These are phyloP conservation scores for Dendrolimus punctatus DNA, from an alignment of 1,140 invertebrate species.

Conservation along the genomic window DNA sequence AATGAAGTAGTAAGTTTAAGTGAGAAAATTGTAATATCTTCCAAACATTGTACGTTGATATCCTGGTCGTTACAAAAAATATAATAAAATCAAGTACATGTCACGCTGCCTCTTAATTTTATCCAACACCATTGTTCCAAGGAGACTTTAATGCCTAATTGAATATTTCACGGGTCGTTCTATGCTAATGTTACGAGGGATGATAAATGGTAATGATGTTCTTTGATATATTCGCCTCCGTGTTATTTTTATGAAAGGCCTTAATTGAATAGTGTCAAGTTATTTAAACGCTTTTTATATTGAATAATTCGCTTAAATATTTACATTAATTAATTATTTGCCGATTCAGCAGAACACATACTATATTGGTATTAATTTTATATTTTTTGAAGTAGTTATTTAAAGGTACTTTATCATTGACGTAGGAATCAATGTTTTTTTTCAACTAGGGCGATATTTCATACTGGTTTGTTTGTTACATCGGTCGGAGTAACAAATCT, in stretches of 20 bases:
- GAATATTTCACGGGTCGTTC: slow-evolving; percentile 21
- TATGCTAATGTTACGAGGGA: slow-evolving; percentile 22
- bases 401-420: too few relatives aligned
- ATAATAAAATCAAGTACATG: slow-evolving; percentile 39
- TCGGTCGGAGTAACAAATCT: too few relatives aligned
- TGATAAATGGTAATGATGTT: slow-evolving; percentile 24
- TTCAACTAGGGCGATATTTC: too few relatives aligned
- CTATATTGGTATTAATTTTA: too few relatives aligned
- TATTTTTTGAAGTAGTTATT: too few relatives aligned
- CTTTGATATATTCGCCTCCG: slow-evolving; percentile 11
- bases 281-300: too few relatives aligned
- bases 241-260: background rate
- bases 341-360: too few relatives aligned
- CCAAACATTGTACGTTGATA: slow-evolving; percentile 45
- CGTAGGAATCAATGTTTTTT: too few relatives aligned
- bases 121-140: slow-evolving; percentile 14
- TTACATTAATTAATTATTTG: too few relatives aligned
- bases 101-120: slow-evolving; percentile 23
- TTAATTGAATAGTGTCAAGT: too few relatives aligned
- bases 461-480: too few relatives aligned
- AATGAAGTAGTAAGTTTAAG: slow-evolving; percentile 34
- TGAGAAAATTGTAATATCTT: slow-evolving; percentile 25
- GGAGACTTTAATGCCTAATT: slow-evolving; percentile 21
- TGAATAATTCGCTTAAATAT: too few relatives aligned
- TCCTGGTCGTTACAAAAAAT: slow-evolving; percentile 50